Percentiles rank a stretch among this genome's conserved stretches.
Evolutionary conservation across 2,113 vertebrate species (phyloP).

Genomic region (Colistium nudipinnis): DNA sequence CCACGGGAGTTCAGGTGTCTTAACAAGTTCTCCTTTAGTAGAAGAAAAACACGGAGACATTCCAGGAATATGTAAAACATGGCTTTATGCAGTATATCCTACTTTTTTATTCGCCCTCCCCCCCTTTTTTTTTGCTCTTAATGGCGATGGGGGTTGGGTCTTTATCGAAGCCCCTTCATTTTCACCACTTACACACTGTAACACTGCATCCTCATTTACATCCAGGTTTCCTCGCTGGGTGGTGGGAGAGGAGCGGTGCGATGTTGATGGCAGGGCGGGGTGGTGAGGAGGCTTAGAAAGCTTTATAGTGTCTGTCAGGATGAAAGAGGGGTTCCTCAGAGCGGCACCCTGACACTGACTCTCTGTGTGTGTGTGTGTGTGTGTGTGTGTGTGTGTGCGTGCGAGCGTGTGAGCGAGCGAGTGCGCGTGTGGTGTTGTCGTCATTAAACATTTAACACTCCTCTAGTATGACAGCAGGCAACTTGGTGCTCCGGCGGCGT

Average conservation of each 20-base stretch:
- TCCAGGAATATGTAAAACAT: constrained; percentile 67
- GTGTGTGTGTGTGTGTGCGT: constrained; percentile 85
- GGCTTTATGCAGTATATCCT: constrained; percentile 36
- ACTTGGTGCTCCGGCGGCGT: constrained; percentile 88
- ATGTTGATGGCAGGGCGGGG: constrained; percentile 57
- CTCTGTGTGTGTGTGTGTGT: constrained; percentile 85
- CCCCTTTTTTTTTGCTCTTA: constrained; percentile 46
- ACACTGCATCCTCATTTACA: constrained; percentile 83
- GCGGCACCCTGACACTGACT: constrained; percentile 91
- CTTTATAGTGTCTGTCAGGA: constrained; percentile 86
- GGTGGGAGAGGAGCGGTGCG: constrained; percentile 48
- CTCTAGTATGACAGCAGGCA: constrained; percentile 95
- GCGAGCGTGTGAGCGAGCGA: constrained; percentile 85
- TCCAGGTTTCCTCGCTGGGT: constrained; percentile 84
- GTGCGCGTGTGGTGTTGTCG: constrained; percentile 92
- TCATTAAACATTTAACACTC: constrained; percentile 99
- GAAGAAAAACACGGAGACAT: constrained; percentile 40
- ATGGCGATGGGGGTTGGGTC: constrained; percentile 56
- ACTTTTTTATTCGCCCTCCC: constrained; percentile 23
- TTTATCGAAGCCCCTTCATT: constrained; percentile 46
- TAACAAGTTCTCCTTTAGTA: constrained; percentile 38
- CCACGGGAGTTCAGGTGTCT: constrained; percentile 27
- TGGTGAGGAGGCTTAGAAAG: constrained; percentile 60
- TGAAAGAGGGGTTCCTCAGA: constrained; percentile 87
- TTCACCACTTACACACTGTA: constrained; percentile 32